Base-by-base conservation (phyloP, 23 tunicate genomes). In the Botrylloides violaceus region DNA sequence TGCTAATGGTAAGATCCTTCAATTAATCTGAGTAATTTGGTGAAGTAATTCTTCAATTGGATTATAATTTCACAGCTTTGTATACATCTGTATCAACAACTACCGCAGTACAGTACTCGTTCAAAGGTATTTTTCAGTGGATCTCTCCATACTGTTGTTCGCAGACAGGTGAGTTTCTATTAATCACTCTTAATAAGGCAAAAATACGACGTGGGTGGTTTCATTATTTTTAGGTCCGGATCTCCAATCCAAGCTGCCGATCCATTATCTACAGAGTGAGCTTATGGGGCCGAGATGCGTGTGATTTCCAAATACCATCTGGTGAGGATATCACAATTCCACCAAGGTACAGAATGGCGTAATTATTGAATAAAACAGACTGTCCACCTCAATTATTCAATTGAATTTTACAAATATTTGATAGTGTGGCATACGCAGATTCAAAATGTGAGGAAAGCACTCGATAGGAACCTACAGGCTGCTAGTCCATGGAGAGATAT, bases 21-120 rank as follows among this genome's bases (percentile, higher is more conserved):
- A 71, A 77, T 72, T 3, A 20, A 49, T 30, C 20, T 9, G 58
- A 65, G 12, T 47, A n/a, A n/a, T n/a, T n/a, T n/a, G 55, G 55
- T 0, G 58, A 49, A 19, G n/a, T 49, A 21, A 49, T 49, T 49
- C 21, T 49, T 20, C 58, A 19, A 49, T 49, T 20, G 0, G 20
- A 49, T 49, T 18, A 32, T 29, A 29, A 12, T 65, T 29, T 19
- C 71, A 65, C 83, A 90, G 97, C 79, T 90, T 9, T 90, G 90
- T 43, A 79, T 90, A 22, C 76, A 83, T 49, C 55, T 90, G 70
- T 90, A 90, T 36, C 90, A 83, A 79, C 92, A 90, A 60, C 70
- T 90, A 7, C 97, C 97, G 0, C 86, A 90, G 37, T 90, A 83
- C 50, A 22, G 71, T 32, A 84, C 88, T 22, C 82, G 78, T 37